Conservation (phyloP, 2,797 vertebrate species). For the Picus viridis region DNA sequence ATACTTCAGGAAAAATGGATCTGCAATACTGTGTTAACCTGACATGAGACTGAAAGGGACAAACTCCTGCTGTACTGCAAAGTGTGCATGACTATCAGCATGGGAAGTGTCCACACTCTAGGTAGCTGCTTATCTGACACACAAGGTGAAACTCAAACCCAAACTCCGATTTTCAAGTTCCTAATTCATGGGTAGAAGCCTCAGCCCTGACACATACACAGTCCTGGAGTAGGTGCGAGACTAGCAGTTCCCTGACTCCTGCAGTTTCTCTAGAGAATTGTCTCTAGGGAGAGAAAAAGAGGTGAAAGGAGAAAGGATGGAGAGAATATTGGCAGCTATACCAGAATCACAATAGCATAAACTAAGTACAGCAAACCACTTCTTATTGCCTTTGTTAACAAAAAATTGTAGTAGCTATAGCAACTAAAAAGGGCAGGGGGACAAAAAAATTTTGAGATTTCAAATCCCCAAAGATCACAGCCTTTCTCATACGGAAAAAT, state of each 20-base stretch:
- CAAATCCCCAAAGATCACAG: slow-evolving; percentile 1
- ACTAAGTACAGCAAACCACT: not conserved
- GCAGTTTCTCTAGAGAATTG: slow-evolving; percentile 5
- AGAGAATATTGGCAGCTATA: not conserved
- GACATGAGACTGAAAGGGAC: not conserved
- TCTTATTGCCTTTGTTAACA: slow-evolving; percentile 6
- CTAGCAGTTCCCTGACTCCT: not conserved
- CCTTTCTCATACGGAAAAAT: slow-evolving; percentile 40
- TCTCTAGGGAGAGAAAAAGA: not conserved
- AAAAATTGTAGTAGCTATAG: slow-evolving; percentile 29
- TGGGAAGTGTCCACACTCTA: not conserved
- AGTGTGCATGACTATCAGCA: not conserved
- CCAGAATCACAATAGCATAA: slow-evolving; percentile 16
- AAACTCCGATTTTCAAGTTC: not conserved
- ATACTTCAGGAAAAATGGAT: not conserved
- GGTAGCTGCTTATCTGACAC: not conserved
- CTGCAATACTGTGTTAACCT: not conserved
- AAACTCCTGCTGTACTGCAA: not conserved
- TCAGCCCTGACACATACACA: accelerated
- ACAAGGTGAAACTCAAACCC: not conserved
- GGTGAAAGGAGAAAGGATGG: not conserved
- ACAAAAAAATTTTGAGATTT: not conserved
- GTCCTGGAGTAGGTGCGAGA: not conserved
- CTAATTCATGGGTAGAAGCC: not conserved
- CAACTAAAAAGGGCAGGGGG: not conserved